A percentile compares a stretch with the other conserved stretches of the same genome.
These are phyloP conservation scores for Hippocampus zosterae DNA, from an alignment of 2,113 vertebrate species.

Conservation along the genomic window DNA sequence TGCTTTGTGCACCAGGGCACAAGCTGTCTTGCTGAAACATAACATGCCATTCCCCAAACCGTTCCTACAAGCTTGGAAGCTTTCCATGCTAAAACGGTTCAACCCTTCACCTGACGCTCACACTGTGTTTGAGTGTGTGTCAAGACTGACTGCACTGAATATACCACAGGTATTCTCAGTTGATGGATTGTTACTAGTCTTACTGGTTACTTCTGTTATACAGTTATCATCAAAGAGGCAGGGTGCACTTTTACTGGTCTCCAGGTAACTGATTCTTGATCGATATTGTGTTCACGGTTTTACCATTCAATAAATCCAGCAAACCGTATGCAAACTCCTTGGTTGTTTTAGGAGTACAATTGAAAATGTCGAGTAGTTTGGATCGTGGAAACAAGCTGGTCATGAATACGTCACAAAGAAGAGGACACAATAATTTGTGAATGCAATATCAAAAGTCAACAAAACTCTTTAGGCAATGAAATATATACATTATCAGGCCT, in stretches of 20 bases:
- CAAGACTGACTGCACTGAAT: too few relatives aligned
- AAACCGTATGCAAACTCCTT: not conserved
- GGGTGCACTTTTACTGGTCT: too few relatives aligned
- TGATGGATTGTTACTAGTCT: not conserved
- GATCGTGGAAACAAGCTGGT: not conserved
- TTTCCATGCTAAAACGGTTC: not conserved
- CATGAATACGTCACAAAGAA: not conserved
- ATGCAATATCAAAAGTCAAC: not conserved
- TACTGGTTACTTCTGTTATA: not conserved
- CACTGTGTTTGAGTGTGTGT: too few relatives aligned
- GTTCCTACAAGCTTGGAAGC: not conserved
- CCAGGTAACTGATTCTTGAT: too few relatives aligned
- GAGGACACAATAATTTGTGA: not conserved
- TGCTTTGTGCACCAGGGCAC: not conserved
- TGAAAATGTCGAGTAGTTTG: not conserved
- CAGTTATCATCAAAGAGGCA: not conserved
- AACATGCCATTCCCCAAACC: not conserved
- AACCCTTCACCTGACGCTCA: not conserved
- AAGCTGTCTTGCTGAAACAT: not conserved
- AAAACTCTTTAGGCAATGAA: not conserved
- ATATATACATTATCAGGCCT: not conserved
- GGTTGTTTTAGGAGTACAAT: not conserved
- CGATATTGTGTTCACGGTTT: not conserved
- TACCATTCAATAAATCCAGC: not conserved
- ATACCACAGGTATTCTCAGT: not conserved